These are phyloP conservation scores for Hirtodrosophila confusa DNA, from an alignment of 2,888 invertebrate species.

Conservation along the genomic window DNA sequence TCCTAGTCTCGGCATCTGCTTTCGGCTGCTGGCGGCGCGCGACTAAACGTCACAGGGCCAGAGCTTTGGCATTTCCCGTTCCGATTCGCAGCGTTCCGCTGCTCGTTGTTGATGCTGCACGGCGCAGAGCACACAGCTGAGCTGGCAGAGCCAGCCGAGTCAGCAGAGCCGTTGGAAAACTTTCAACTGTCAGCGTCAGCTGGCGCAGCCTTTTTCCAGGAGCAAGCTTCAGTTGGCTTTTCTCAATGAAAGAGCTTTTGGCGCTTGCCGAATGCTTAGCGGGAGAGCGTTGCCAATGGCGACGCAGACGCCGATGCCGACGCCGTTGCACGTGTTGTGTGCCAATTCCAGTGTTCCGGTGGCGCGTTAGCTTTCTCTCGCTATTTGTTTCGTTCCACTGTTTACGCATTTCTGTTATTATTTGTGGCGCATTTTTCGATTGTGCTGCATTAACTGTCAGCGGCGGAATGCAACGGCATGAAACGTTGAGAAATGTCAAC, in stretches of 20 bases:
- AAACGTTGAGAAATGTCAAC: conserved; percentile 33
- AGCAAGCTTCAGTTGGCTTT: conserved; percentile 28
- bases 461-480: conserved; percentile 33
- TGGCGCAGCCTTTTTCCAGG: conserved; percentile 44
- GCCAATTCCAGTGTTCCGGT: conserved; percentile 13
- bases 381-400: not conserved
- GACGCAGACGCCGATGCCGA: conserved; percentile 41
- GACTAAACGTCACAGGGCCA: conserved; percentile 50
- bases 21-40: conserved; percentile 75
- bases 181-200: conserved; percentile 36
- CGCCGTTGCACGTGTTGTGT: conserved; percentile 46
- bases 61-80: conserved; percentile 35
- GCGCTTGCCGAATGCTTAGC: no score
- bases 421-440: conserved; percentile 6
- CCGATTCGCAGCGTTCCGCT: conserved; percentile 22
- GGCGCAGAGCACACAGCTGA: conserved; percentile 38
- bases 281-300: conserved; percentile 55
- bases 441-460: conserved; percentile 6
- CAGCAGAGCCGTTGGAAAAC: conserved; percentile 37
- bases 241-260: conserved; percentile 60
- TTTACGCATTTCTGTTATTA: conserved; percentile 41
- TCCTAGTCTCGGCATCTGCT: conserved; percentile 71
- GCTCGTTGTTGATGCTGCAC: conserved; percentile 41
- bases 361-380: conserved; percentile 9
- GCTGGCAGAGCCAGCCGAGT: conserved; percentile 3